These are phyloP conservation scores for Sardina pilchardus DNA, from an alignment of 2,113 vertebrate species.

Conservation along the genomic window DNA sequence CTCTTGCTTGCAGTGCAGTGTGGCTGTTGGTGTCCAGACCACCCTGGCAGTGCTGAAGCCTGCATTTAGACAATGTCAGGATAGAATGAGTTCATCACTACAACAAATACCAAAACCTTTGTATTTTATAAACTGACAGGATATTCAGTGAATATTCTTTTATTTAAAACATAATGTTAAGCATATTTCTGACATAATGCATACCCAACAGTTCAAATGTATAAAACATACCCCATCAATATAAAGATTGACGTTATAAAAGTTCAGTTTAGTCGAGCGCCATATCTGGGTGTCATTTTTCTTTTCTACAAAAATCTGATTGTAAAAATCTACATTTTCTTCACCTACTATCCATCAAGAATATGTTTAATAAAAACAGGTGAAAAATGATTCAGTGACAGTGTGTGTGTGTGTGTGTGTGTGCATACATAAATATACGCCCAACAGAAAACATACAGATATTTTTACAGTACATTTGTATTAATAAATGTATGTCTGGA, in stretches of 20 bases:
- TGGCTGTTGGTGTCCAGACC: no score
- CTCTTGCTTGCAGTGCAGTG: no score
- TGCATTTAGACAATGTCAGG: no score
- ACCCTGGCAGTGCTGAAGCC: no score
- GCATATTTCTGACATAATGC: slow-evolving; percentile 22
- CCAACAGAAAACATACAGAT: neutral
- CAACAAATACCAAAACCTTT: neutral
- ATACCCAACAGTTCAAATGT: slow-evolving; percentile 27
- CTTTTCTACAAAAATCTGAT: slow-evolving; percentile 4
- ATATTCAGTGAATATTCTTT: neutral
- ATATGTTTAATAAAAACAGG: neutral
- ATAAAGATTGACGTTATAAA: slow-evolving; percentile 28
- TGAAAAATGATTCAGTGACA: neutral
- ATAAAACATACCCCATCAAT: slow-evolving; percentile 30
- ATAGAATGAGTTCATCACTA: neutral
- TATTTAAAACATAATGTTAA: slow-evolving; percentile 36
- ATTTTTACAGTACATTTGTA: neutral
- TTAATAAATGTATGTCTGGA: neutral
- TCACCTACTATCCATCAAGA: neutral
- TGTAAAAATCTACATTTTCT: neutral
- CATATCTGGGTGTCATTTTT: neutral
- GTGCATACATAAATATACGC: no score
- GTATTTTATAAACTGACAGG: neutral
- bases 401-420: neutral
- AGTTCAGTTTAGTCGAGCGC: slow-evolving; percentile 12